Evolutionary conservation across 1,140 invertebrate genomes (phyloP).

Genomic region (Formica selysi): DNA sequence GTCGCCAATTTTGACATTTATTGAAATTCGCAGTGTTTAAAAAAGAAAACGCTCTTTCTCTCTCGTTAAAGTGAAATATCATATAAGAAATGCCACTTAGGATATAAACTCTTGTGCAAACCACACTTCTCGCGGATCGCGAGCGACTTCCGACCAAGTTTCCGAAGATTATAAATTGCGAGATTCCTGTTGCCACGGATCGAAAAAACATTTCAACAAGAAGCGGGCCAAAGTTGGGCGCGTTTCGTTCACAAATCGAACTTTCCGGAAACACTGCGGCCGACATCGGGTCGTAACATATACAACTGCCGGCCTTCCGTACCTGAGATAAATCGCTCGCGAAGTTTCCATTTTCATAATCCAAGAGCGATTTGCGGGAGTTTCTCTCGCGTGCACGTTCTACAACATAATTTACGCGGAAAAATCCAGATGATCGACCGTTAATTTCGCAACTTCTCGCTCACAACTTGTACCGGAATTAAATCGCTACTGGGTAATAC

Average conservation of each 20-base stretch:
- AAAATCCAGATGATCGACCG: conserved; percentile 60
- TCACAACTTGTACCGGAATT: conserved; percentile 31
- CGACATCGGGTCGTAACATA: conserved; percentile 56
- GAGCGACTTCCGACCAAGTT: conserved; percentile 42
- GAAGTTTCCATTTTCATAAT: conserved; percentile 62
- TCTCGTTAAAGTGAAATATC: conserved; percentile 18
- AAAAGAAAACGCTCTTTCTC: not conserved
- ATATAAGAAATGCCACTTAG: conserved; percentile 39
- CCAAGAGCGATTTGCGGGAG: conserved; percentile 53
- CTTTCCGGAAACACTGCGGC: conserved; percentile 46
- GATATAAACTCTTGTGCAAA: conserved; percentile 44
- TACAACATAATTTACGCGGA: conserved; percentile 48
- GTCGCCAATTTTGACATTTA: not conserved
- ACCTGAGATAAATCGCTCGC: conserved; percentile 47
- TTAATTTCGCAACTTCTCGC: conserved; percentile 54
- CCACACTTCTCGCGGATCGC: conserved; percentile 27
- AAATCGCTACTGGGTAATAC: conserved; percentile 24
- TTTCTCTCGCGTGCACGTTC: conserved; percentile 27
- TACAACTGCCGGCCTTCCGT: conserved; percentile 40
- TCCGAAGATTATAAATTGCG: conserved; percentile 54
- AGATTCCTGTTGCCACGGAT: conserved; percentile 21
- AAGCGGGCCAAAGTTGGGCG: conserved; percentile 49
- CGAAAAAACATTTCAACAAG: conserved; percentile 52
- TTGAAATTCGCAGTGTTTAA: conserved; percentile 10
- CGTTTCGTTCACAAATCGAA: conserved; percentile 57